Conservation (phyloP, 1,140 invertebrate species). For the Polypedilum vanderplanki region DNA sequence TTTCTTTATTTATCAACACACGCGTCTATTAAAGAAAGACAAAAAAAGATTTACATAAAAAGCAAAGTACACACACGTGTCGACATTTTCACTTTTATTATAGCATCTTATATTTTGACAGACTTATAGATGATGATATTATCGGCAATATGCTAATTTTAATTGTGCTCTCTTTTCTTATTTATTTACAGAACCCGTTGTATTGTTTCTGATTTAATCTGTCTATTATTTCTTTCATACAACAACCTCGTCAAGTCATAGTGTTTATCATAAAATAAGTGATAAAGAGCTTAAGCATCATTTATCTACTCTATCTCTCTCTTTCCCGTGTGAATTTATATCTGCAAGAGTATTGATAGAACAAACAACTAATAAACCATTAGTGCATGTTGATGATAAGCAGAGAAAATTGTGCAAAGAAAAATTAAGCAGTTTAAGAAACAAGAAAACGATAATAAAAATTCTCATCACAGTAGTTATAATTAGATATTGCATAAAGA, state of each 20-base stretch:
- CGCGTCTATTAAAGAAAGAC: background rate
- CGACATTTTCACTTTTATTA: too few species aligned
- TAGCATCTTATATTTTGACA: background rate
- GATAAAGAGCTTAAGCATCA: slow-evolving; percentile 12
- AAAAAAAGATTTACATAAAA: background rate
- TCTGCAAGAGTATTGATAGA: too few species aligned
- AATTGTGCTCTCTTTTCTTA: background rate
- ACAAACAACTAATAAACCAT: too few species aligned
- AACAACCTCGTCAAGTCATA: background rate
- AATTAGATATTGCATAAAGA: too few species aligned
- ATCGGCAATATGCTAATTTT: background rate
- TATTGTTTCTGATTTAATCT: background rate
- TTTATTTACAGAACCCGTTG: slow-evolving; percentile 1
- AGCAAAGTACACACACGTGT: too few species aligned
- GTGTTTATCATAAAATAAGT: background rate
- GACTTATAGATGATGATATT: background rate
- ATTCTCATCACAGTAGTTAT: too few species aligned
- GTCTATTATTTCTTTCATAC: background rate
- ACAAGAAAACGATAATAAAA: too few species aligned
- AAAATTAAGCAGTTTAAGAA: too few species aligned
- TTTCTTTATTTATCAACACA: background rate
- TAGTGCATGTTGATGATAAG: too few species aligned
- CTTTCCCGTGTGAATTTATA: too few species aligned
- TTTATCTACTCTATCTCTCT: too few species aligned
- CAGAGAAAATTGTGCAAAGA: too few species aligned